Conservation (phyloP, 2,797 vertebrate genomes). For the Acanthis flammea region DNA sequence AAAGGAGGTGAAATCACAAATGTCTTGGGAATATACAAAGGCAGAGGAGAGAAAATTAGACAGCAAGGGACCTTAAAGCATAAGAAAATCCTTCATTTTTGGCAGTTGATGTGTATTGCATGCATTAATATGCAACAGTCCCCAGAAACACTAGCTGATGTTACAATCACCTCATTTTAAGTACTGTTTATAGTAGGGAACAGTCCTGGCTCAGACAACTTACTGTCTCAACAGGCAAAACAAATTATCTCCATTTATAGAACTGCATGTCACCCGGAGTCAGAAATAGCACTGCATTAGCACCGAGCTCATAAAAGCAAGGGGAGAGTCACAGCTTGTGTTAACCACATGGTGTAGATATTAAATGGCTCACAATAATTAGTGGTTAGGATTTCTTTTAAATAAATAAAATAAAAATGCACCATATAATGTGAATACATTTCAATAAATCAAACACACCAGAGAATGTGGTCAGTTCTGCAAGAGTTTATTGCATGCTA, state of each 20-base stretch:
- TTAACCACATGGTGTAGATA: neutral
- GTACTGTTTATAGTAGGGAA: conserved; percentile 13
- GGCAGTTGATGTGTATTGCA: neutral
- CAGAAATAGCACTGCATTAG: conserved; percentile 43
- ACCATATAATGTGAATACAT: neutral
- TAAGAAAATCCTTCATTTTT: conserved; percentile 17
- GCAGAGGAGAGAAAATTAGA: neutral
- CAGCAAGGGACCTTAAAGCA: neutral
- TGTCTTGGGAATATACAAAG: neutral
- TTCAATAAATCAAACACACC: neutral
- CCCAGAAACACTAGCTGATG: conserved; percentile 17
- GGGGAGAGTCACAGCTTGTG: neutral
- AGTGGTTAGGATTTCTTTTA: conserved; percentile 28
- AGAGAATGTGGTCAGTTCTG: neutral
- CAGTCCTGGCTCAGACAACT: conserved; percentile 28
- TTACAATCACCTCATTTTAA: conserved; percentile 42
- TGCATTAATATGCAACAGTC: neutral
- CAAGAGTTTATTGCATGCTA: neutral
- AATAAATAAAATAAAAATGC: conserved; percentile 8
- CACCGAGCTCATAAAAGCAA: conserved; percentile 9
- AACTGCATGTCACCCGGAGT: conserved; percentile 9
- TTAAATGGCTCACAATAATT: conserved; percentile 34
- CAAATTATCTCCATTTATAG: conserved; percentile 59
- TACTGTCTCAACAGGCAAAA: conserved; percentile 48
- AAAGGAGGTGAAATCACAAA: neutral